Evolutionary conservation across 2,113 vertebrate genomes (phyloP).

Genomic region (Sialia sialis): DNA sequence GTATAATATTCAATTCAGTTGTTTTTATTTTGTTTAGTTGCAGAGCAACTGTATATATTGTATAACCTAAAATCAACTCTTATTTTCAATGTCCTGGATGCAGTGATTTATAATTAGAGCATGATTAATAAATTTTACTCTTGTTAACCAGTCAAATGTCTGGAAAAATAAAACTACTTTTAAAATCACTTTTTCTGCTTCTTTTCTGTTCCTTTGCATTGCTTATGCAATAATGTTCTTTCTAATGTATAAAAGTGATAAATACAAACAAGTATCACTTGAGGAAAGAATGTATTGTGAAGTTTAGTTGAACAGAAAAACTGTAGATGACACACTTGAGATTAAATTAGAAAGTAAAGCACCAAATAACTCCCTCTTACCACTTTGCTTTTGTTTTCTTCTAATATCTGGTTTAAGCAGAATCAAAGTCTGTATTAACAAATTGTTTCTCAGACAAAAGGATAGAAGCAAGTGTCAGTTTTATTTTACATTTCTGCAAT

Average conservation of each 20-base stretch:
- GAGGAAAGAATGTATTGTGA: not conserved
- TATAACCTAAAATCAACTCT: conserved; percentile 77
- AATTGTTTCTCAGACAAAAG: not conserved
- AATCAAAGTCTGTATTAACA: not conserved
- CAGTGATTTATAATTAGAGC: conserved; percentile 80
- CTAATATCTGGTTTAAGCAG: not conserved
- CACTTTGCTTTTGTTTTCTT: not conserved
- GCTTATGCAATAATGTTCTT: not conserved
- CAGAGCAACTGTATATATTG: conserved; percentile 91
- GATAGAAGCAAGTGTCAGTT: not conserved
- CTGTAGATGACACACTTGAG: not conserved
- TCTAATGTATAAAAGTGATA: not conserved
- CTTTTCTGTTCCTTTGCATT: not conserved
- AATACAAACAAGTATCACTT: not conserved
- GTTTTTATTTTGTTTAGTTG: conserved; percentile 83
- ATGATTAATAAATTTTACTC: conserved; percentile 77
- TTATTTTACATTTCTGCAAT: conserved; percentile 51
- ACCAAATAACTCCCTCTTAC: not conserved
- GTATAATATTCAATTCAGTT: conserved; percentile 76
- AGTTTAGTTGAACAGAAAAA: not conserved
- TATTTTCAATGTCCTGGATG: conserved; percentile 80
- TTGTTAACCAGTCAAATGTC: conserved; percentile 78
- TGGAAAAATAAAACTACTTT: conserved; percentile 85
- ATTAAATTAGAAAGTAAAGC: not conserved
- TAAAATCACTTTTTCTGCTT: conserved; percentile 56